A percentile compares a stretch with the other conserved stretches of the same genome.
Evolutionary conservation across 2,113 vertebrate species (phyloP).

Genomic region (Psammodynastes pulverulentus): DNA sequence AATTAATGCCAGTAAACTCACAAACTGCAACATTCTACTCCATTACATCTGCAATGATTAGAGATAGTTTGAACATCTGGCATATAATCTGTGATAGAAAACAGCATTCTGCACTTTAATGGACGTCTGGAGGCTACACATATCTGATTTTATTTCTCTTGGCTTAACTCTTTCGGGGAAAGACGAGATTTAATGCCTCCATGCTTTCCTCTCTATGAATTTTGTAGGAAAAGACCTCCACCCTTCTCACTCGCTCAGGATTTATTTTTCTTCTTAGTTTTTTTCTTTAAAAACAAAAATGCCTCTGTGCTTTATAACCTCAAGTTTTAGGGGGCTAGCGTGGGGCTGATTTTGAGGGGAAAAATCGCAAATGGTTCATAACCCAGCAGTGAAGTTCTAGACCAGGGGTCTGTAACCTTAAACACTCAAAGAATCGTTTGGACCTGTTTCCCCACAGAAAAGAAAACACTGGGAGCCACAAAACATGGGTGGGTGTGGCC

Average conservation of each 20-base stretch:
- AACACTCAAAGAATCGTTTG: too few species aligned
- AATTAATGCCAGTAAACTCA: conserved; percentile 94
- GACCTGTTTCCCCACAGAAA: too few species aligned
- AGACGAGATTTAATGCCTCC: conserved; percentile 43
- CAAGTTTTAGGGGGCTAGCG: not conserved
- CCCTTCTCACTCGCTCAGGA: not conserved
- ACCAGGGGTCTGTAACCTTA: too few species aligned
- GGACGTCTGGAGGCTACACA: conserved; percentile 94
- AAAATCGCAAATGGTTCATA: not conserved
- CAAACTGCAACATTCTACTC: conserved; percentile 97
- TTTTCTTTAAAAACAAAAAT: not conserved
- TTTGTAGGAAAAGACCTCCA: not conserved
- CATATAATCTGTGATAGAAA: conserved; percentile 93
- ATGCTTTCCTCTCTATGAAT: conserved; percentile 45
- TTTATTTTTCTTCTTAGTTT: not conserved
- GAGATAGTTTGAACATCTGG: conserved; percentile 97
- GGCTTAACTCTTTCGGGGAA: conserved; percentile 81
- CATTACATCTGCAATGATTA: conserved; percentile 99
- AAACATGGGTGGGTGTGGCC: too few species aligned
- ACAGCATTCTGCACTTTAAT: conserved; percentile 91
- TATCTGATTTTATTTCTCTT: conserved; percentile 85
- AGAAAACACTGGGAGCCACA: too few species aligned
- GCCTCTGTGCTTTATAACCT: conserved; percentile 23
- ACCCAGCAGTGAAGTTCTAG: not conserved
- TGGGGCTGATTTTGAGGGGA: not conserved